A percentile compares a stretch with the other conserved stretches of the same genome.
phyloP scores from a whole-genome alignment of 2,113 vertebrate genomes.

The Bucco capensis region DNA sequence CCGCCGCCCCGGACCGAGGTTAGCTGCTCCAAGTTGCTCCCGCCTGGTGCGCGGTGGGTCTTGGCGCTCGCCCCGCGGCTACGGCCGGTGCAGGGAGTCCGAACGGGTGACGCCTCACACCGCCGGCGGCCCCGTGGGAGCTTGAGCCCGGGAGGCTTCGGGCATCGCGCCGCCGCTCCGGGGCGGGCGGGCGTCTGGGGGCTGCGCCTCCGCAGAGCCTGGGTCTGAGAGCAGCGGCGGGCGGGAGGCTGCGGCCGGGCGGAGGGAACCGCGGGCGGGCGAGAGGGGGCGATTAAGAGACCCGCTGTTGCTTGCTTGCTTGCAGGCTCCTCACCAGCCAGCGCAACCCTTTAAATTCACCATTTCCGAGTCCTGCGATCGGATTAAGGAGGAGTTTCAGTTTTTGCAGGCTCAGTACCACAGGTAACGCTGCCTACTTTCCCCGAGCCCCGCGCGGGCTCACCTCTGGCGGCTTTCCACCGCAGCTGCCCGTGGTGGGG shows the following conservation, averaged over 20 bases:
- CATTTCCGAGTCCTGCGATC: slow-evolving; percentile 94
- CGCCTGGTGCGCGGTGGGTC: not conserved
- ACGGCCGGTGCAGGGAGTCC: not conserved
- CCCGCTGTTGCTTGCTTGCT: slow-evolving; percentile 64
- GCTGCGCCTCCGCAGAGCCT: not conserved
- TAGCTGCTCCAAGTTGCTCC: not conserved
- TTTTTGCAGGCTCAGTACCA: slow-evolving; percentile 95
- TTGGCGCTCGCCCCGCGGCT: not conserved
- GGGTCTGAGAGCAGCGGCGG: not conserved
- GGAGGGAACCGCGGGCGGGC: not conserved
- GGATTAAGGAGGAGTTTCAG: slow-evolving; percentile 98
- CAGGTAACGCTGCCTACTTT: slow-evolving; percentile 83
- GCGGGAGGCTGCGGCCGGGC: not conserved
- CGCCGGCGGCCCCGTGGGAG: not conserved
- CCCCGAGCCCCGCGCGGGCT: slow-evolving; percentile 53
- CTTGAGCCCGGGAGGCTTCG: not conserved
- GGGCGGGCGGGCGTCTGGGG: not conserved
- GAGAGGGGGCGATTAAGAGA: slow-evolving; percentile 60
- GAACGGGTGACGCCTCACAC: not conserved
- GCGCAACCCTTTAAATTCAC: slow-evolving; percentile 97
- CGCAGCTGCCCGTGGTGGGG: not conserved
- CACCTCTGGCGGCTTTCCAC: not conserved
- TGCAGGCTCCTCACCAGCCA: slow-evolving; percentile 91
- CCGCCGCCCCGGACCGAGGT: slow-evolving; percentile 12
- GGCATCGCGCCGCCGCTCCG: not conserved